Conservation (phyloP, 2,113 vertebrate species). For the Plecturocebus donacophilus region DNA sequence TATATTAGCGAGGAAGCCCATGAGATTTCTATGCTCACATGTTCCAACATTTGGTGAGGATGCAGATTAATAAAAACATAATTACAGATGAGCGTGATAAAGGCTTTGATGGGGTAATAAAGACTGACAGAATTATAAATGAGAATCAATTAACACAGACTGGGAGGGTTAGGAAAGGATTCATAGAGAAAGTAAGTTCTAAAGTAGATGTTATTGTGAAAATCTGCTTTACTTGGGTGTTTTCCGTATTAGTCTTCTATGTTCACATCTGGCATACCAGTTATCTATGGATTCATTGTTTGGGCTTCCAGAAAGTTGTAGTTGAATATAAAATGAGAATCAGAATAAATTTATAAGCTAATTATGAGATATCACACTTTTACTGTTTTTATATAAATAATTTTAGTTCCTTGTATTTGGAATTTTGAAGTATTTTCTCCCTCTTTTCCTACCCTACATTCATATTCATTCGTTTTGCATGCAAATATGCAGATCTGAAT, state of each 20-base stretch:
- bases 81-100: not conserved
- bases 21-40: not conserved
- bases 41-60: not conserved
- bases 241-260: not conserved
- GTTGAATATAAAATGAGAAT: not conserved
- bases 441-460: not conserved
- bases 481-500: not conserved
- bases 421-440: constrained; percentile 3
- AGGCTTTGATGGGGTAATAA: not conserved
- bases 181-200: not conserved
- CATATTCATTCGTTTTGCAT: not conserved
- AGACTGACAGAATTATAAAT: not conserved
- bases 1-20: not conserved
- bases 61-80: not conserved
- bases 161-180: not conserved
- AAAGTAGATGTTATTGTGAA: not conserved
- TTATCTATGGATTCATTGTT: not conserved
- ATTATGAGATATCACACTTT: not conserved
- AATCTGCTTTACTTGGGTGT: not conserved
- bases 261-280: not conserved
- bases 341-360: not conserved
- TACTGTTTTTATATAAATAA: not conserved
- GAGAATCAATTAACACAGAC: not conserved
- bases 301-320: not conserved
- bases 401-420: not conserved